phyloP scores from a whole-genome alignment of 2,797 vertebrate genomes.

The Streptopelia turtur region DNA sequence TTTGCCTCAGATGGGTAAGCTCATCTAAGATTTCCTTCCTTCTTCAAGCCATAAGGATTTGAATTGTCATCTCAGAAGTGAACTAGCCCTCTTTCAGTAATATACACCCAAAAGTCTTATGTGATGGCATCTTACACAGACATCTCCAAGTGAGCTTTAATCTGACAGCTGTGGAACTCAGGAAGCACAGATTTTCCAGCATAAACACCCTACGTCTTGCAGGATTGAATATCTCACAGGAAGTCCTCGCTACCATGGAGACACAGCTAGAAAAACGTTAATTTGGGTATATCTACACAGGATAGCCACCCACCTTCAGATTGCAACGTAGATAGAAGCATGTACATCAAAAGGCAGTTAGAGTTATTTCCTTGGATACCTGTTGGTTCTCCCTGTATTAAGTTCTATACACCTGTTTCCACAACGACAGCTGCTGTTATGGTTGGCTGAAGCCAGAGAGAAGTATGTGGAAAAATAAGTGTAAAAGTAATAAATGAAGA shows the following conservation, averaged over 20 bases:
- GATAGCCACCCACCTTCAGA: background rate
- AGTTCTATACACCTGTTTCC: background rate
- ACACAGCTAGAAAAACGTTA: background rate
- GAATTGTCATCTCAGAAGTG: background rate
- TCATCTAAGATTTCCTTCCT: background rate
- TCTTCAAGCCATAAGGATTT: background rate
- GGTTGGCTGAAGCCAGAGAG: background rate
- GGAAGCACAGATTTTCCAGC: background rate
- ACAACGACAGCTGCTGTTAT: background rate
- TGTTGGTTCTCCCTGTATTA: background rate
- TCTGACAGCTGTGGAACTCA: background rate
- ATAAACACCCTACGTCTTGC: accelerated
- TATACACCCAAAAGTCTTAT: background rate
- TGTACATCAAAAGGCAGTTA: background rate
- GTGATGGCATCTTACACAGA: background rate
- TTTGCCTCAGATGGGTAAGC: background rate
- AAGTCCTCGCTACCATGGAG: background rate
- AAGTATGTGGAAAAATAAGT: background rate
- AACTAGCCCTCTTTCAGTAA: background rate
- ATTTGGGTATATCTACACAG: background rate
- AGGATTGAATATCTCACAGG: background rate
- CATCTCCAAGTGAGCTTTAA: background rate
- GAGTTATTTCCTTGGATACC: background rate
- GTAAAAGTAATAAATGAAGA: background rate
- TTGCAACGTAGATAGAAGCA: background rate